Percentiles rank a stretch among this genome's conserved stretches.
phyloP scores from a whole-genome alignment of 1,140 invertebrate species.

The Vanessa atalanta region DNA sequence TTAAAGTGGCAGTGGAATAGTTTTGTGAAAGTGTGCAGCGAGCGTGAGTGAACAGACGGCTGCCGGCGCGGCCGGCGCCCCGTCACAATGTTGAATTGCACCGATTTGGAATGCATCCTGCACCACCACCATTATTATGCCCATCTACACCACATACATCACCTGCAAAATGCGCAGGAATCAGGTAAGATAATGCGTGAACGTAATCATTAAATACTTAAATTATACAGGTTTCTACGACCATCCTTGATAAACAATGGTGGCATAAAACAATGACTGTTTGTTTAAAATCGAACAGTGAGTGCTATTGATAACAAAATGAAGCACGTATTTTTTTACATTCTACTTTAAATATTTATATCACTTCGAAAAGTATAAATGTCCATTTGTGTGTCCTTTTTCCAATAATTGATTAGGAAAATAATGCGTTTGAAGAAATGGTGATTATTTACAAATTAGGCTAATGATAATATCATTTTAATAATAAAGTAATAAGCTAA shows the following conservation, averaged over 20 bases:
- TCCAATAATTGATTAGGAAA: background rate
- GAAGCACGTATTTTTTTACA: conserved; percentile 32
- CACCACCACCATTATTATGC: conserved; percentile 88
- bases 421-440: background rate
- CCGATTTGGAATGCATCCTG: conserved; percentile 87
- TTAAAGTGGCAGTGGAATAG: conserved; percentile 73
- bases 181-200: conserved; percentile 68
- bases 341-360: conserved; percentile 17
- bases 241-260: conserved; percentile 50
- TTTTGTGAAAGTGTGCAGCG: conserved; percentile 78
- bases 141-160: conserved; percentile 85
- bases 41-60: conserved; percentile 67
- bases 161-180: conserved; percentile 81
- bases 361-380: background rate
- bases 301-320: conserved; percentile 66
- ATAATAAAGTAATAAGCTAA: background rate
- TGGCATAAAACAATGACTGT: conserved; percentile 56
- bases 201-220: conserved; percentile 27
- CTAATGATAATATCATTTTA: background rate
- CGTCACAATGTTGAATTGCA: conserved; percentile 87
- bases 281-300: conserved; percentile 59
- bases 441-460: background rate
- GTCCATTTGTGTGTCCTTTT: background rate
- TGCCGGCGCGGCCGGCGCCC: conserved; percentile 60
- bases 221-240: conserved; percentile 43